Evolutionary conservation across 1,140 invertebrate species (phyloP), one percentile per base, ranked within the genome.

Genomic region (Meloidogyne exigua): DNA sequence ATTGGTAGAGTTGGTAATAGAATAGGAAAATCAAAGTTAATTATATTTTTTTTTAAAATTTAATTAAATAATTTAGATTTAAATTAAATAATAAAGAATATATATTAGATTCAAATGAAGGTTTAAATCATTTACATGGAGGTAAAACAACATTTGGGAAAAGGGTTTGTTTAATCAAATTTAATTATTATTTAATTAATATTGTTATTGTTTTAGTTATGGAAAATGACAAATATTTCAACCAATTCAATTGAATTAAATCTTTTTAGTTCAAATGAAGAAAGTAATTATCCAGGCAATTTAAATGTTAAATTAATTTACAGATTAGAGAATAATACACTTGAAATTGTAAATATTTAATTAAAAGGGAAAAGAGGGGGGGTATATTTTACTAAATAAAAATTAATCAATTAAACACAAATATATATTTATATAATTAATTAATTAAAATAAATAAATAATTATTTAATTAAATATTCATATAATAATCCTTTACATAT

Each of bases 121-220:
- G 71, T n/a, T 36, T 57, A 57, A 73, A 73, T 32, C 71, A 73
- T 42, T 36, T 73, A 21, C 71, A 73, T 65, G 71, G 71, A 26
- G 71, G 71, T 1, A 73, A 25, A 73, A 62, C 42, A 65, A 73
- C 71, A 12, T 73, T 73, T 63, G 71, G 21, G 23, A 73, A 62
- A 73, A 73, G 57, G 36, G 71, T 73, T 12, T 7, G 0, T 39
- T 39, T 7, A 9, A 18, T 3, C 4, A 32, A 32, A 68, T 68
- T 36, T 68, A 25, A 71, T 18, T 15, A 63, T 36, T 32, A 71
- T 63, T 63, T 42, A 70, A 63, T 71, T n/a, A 15, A 28, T 15
- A 18, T 70, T 39, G n/a, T 32, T 15, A 70, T n/a, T 15, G 0
- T 49, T 23, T 23, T n/a, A 73, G 71, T 39, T 73, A 23, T 73